Evolutionary conservation across 2,113 vertebrate species (phyloP).

Genomic region (Ahaetulla prasina): DNA sequence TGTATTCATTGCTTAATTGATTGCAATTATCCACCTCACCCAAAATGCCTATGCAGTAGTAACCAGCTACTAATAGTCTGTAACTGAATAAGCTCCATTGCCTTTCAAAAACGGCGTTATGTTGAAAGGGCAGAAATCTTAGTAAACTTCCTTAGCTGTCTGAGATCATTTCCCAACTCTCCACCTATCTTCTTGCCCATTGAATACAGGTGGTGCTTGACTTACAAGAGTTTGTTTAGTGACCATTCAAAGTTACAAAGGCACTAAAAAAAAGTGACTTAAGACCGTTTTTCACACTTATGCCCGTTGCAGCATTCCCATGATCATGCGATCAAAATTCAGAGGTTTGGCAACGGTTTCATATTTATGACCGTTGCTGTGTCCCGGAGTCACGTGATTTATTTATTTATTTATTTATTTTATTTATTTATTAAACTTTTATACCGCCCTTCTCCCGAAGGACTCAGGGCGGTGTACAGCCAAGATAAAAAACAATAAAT

Average conservation of each 20-base stretch:
- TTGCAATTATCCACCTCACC: constrained; percentile 62
- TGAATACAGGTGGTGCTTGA: not conserved
- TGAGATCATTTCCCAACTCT: not conserved
- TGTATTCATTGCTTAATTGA: constrained; percentile 56
- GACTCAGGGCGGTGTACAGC: too few relatives aligned
- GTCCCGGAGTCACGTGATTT: not conserved
- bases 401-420: too few relatives aligned
- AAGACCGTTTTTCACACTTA: not conserved
- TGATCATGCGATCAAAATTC: not conserved
- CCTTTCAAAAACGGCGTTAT: not conserved
- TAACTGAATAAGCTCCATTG: not conserved
- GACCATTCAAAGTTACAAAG: not conserved
- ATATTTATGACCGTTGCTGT: not conserved
- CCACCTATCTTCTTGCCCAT: not conserved
- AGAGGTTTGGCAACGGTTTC: too few relatives aligned
- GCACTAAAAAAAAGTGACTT: not conserved
- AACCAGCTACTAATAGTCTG: constrained; percentile 56
- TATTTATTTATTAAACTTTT: too few relatives aligned
- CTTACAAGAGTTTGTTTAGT: not conserved
- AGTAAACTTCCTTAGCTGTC: not conserved
- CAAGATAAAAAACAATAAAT: too few relatives aligned
- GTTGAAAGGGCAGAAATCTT: not conserved
- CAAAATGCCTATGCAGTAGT: constrained; percentile 56
- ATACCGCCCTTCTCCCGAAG: too few relatives aligned
- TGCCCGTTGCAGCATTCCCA: not conserved